Base-by-base conservation (phyloP, 1,140 invertebrate species). In the Conus betulinus region DNA sequence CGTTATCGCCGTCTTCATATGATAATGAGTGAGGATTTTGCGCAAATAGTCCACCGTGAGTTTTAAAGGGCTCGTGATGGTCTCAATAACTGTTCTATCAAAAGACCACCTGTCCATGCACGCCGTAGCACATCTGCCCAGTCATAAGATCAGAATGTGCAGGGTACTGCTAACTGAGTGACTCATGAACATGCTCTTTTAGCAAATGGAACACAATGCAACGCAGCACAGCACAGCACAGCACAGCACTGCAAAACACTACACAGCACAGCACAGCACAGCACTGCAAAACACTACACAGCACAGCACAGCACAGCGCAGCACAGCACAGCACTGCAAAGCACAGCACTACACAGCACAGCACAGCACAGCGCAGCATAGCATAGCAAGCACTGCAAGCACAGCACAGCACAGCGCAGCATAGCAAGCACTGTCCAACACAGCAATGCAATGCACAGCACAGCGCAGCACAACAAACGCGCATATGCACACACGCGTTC, bases 371-470 rank as follows among this genome's bases (percentile, higher is more conserved):
- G 82, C 84, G 90, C 89, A 84, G 84, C 84, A 90, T 78, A 90
- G 84, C 89, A 89, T 87, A 90, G 63, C 89, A 89, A 87, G 27
- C 90, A 90, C 88, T 89, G 78, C 91, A 92, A 90, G 82, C 89
- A 92, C 67, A 83, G 76, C 55, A 63, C 87, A 87, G n/a, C 84
- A 89, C 84, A 82, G 74, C 84, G 78, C 87, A 89, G 88, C 53
- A 87, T 85, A 90, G 84, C 85, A 89, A 89, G 90, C 85, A 90
- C 87, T 78, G 90, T 63, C 78, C 88, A 89, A 84, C 53, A 88
- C 81, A 89, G 84, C 79, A 86, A 67, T 76, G 84, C 57, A 79
- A 55, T 86, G 84, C 79, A 89, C 67, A 89, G 88, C 84, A 90
- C 85, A 82, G 85, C 67, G 83, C 81, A 89, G 87, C 84, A 85